Conservation (phyloP, 2,888 invertebrate genomes). For the Nomada ferruginata region DNA sequence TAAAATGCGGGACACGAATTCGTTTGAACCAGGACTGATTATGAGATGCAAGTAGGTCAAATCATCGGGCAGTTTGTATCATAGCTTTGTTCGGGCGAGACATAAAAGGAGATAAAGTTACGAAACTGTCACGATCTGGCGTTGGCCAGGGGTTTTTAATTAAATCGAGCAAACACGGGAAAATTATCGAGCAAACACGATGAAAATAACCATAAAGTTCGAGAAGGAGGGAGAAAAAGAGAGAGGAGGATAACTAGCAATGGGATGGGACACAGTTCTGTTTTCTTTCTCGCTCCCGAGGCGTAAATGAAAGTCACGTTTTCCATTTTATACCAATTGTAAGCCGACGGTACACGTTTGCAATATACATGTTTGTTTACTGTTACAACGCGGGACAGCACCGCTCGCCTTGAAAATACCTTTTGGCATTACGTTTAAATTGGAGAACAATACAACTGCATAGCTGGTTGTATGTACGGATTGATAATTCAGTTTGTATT, state of each 20-base stretch:
- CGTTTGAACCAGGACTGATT: not conserved
- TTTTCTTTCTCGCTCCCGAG: slow-evolving; percentile 11
- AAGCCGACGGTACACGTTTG: slow-evolving; percentile 26
- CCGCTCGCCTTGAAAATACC: not conserved
- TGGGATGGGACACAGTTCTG: not conserved
- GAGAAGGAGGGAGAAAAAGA: not conserved
- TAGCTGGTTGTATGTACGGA: no score
- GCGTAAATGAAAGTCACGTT: slow-evolving; percentile 54
- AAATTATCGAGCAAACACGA: slow-evolving; percentile 48
- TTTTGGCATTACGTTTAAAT: not conserved
- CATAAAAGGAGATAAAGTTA: slow-evolving; percentile 28
- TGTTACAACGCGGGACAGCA: not conserved
- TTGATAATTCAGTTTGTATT: no score
- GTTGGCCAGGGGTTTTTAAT: slow-evolving; percentile 39
- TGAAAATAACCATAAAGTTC: slow-evolving; percentile 34
- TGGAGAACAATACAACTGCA: not conserved
- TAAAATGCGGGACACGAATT: not conserved
- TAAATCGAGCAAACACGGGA: slow-evolving; percentile 46
- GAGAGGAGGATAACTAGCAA: no score
- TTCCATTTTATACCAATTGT: slow-evolving; percentile 45
- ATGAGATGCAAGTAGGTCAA: not conserved
- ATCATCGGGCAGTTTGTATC: slow-evolving; percentile 20
- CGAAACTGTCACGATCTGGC: slow-evolving; percentile 22
- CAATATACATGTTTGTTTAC: slow-evolving; percentile 28
- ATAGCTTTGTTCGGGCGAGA: not conserved